Evolutionary conservation across 2,113 vertebrate genomes (phyloP), one percentile per base, ranked within the genome.

Genomic region (Nettapus auritus): DNA sequence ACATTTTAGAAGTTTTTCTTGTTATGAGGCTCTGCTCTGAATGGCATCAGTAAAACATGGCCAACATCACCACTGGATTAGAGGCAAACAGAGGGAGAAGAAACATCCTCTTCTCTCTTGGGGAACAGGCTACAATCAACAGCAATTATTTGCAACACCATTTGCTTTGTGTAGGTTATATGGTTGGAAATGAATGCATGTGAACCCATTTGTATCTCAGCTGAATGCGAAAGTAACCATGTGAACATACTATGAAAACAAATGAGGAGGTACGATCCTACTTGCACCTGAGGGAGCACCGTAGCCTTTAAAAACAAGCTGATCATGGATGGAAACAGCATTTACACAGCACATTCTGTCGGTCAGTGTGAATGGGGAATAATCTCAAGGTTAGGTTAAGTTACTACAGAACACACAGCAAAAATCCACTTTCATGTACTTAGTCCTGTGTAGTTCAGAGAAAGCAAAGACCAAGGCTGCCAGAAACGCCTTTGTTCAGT

Each of bases 401-500:
- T 44, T 31, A 88, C 53, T 42, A 26, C 38, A 76, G 23, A 13
- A 82, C 1, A 64, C 48, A 59, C n/a, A 77, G 15, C 44, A 36
- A 63, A 74, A 77, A 74, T 1, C 23, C 57, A 13, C 17, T 36
- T 57, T 50, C 19, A 62, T 2, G 6, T 28, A 62, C 38, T 26
- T 3, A 10, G 71, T 44, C 31, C 70, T 66, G 63, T 78, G 83
- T 3, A 70, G 91, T 44, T 55, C n/a, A 91, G 82, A 68, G 63
- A 62, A 85, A 95, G 67, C 52, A 86, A 74, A 88, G 52, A 56
- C 31, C 79, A 91, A 68, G 59, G 44, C 31, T 90, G 82, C 76
- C 94, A 93, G 68, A 95, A 85, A 88, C 2, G 17, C 84, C 89
- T 83, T n/a, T 52, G 75, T 60, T 52, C 40, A 70, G 26, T 88